Conservation (phyloP, 2,113 vertebrate genomes). For the Fregata magnificens region DNA sequence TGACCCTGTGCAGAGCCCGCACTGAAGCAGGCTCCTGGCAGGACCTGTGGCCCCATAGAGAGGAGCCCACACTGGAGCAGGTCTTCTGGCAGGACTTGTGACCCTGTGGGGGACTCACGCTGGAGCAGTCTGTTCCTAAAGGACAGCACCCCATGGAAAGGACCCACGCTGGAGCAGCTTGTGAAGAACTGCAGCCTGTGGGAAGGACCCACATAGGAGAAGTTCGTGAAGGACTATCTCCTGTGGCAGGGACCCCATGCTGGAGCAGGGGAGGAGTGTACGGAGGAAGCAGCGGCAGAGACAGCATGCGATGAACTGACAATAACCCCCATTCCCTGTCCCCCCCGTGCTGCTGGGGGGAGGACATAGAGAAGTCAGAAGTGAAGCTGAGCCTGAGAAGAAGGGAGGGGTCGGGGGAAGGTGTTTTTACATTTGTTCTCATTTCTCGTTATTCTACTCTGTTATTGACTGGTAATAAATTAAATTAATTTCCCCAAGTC, state of each 20-base stretch:
- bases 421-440: neutral
- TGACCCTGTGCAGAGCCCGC: rapidly evolving
- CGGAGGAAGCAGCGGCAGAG: neutral
- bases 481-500: neutral
- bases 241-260: rapidly evolving
- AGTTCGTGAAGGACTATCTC: neutral
- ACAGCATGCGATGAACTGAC: neutral
- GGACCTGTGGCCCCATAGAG: too few species aligned
- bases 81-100: neutral
- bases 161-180: neutral
- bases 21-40: neutral
- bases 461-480: neutral
- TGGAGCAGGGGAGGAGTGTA: neutral
- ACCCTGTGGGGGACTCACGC: rapidly evolving
- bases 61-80: neutral
- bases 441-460: neutral
- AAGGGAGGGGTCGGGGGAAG: neutral
- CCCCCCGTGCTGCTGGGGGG: too few species aligned
- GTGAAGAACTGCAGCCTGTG: neutral
- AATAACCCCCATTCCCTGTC: rapidly evolving
- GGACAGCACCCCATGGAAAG: neutral
- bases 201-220: neutral
- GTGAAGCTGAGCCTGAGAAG: neutral
- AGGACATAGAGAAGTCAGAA: neutral
- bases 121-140: neutral